Base-by-base conservation (phyloP, 2,888 invertebrate species). In the Scaeva pyrastri region DNA sequence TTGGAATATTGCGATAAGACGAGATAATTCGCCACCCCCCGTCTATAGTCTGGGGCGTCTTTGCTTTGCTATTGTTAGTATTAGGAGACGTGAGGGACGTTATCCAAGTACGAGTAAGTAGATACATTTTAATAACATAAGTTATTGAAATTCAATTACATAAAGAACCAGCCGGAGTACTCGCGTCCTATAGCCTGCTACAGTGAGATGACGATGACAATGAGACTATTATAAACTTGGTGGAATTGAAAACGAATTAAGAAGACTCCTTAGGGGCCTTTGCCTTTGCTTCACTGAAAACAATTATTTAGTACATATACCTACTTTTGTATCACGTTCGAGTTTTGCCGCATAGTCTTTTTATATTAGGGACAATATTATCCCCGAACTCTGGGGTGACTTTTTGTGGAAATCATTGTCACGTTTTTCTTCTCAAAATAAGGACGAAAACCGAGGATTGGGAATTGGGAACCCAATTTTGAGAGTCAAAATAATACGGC, bases 171-270 rank as follows among this genome's bases (percentile, higher is more conserved):
- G 39, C 39, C 10, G n/a, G n/a, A 50, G 3, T 2, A n/a, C n/a
- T n/a, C n/a, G 5, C 12, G 2, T 19, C 10, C 19, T 31, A 31
- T 31, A 31, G n/a, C n/a, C 8, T 7, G 31, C 31, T 48, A 0
- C 8, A 1, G n/a, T n/a, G n/a, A n/a, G n/a, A n/a, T n/a, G n/a
- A n/a, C 0, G 1, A 12, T 2, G 0, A 1, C 21, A 23, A 2
- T 14, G 52, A 60, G 19, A 39, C 19, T 16, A 31, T 26, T 58
- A 39, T 50, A 60, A 39, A 14, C 21, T 41, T 36, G 12, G 12
- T 19, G 39, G 12, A 58, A 58, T 12, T 60, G 21, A 14, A 41
- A 60, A 41, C 21, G 19, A 60, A 41, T 41, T 41, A 52, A n/a
- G 23, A 23, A 31, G 31, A 16, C 10, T 56, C 56, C 56, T 3